Evolutionary conservation across 1,140 invertebrate species (phyloP), one percentile per base, ranked within the genome.

Genomic region (Drosophila ironensis): DNA sequence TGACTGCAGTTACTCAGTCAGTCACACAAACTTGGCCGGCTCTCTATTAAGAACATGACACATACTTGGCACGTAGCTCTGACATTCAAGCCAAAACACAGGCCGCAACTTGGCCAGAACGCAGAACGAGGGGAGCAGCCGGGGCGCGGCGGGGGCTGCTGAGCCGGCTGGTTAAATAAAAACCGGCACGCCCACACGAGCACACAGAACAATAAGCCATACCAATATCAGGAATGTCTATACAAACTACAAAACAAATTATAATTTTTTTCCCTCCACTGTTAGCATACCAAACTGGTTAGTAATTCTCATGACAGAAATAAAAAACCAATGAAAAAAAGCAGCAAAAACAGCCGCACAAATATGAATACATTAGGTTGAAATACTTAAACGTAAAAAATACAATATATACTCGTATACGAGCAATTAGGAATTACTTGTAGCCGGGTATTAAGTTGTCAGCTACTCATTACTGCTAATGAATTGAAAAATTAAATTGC

Each of bases 1-100:
- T 47, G 56, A 61, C 57, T 63, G 56, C 59, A 63, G 54, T 60
- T 59, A 33, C 28, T 54, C 45, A 56, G 24, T 51, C 50, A 24
- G 37, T 16, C 52, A 16, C 22, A 44, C 35, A 44, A 59, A 35
- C 54, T 20, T 47, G 51, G n/a, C n/a, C n/a, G n/a, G 33, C 44
- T 45, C 61, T 72, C 68, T 46, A 69, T 69, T 74, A 69, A 56
- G 52, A 64, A 59, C 64, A 81, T 80, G 75, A 80, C 71, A 80
- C 76, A 80, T 74, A 56, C 76, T 80, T 69, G 64, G 75, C 75
- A 80, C 71, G 75, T 80, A 74, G 57, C 66, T 48, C 12, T 57
- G 51, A 30, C 56, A 76, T 68, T 63, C 44, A 50, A 24, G 50
- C 44, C 59, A 45, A 19, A 37, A 9, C 17, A 20, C 17, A 20